Evolutionary conservation across 2,113 vertebrate genomes (phyloP), one percentile per base, ranked within the genome.

Genomic region (Catagonus wagneri): DNA sequence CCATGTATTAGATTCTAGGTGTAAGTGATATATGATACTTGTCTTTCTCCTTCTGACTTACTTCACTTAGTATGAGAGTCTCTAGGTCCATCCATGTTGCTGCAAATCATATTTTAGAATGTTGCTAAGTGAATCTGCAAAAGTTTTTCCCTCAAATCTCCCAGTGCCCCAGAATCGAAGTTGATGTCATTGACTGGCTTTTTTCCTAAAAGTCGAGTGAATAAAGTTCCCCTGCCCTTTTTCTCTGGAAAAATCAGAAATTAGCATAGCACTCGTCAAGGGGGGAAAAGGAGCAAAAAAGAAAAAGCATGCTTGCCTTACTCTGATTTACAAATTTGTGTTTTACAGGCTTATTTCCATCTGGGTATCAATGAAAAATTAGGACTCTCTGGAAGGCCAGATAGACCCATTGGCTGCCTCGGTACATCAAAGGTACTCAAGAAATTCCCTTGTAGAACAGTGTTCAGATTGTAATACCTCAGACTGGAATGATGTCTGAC

Each of bases 321-420:
- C 63, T 25, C 29, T 87, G 27, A 63, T 71, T 71, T 50, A 56
- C 32, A 58, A 61, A 29, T n/a, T 89, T 94, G 71, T 98, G 95
- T 98, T 50, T 98, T 98, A 60, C 98, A 99, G 99, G 99, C 99
- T 16, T 99, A 99, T 97, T 99, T 99, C 92, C 99, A 99, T 89
- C 97, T 99, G 93, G 99, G 99, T 17, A 92, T 99, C 98, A 99
- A 99, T 97, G 99, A 99, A 86, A 99, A 99, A 96, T n/a, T 99
- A 96, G 99, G 99, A 88, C 98, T 99, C 97, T 99, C 98, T 68
- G 99, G 99, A 98, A 99, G 99, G 97, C 99, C 99, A 0, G 99
- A 99, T 22, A 98, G 99, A 83, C 99, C 99, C 7, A 98, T 99
- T 93, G 99, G 99, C 97, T 99, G 99, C 97, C 99, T 99, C 1